These are phyloP conservation scores for Drosophila falleni DNA, from an alignment of 2,888 invertebrate genomes.

Conservation along the genomic window DNA sequence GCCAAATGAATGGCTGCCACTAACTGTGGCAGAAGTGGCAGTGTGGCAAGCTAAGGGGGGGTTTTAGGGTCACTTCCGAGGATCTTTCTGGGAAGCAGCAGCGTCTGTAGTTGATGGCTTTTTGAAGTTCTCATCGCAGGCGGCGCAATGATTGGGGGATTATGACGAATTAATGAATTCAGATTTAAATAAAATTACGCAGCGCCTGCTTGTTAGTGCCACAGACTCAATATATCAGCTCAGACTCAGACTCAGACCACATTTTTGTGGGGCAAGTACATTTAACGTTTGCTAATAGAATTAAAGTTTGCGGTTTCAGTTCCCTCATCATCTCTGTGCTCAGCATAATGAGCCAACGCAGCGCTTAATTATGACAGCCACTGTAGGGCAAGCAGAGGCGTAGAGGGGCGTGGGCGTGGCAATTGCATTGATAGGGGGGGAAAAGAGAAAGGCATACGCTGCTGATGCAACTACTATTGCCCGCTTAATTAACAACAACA, in stretches of 20 bases:
- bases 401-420: constrained; percentile 42
- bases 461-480: constrained; percentile 53
- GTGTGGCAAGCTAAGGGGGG: not conserved
- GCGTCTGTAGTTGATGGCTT: constrained; percentile 82
- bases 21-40: constrained; percentile 24
- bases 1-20: constrained; percentile 72
- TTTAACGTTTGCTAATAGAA: constrained; percentile 83
- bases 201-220: constrained; percentile 69
- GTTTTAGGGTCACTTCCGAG: not conserved
- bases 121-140: constrained; percentile 78
- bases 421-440: constrained; percentile 25
- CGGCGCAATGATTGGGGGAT: constrained; percentile 81
- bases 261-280: constrained; percentile 43
- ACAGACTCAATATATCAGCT: not conserved
- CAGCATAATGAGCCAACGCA: constrained; percentile 46
- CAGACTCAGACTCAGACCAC: constrained; percentile 24
- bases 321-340: constrained; percentile 1
- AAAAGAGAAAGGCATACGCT: not conserved
- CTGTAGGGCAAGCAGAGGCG: constrained; percentile 3
- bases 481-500: constrained; percentile 75
- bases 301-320: constrained; percentile 76
- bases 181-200: constrained; percentile 82
- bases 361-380: constrained; percentile 70
- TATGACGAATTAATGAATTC: constrained; percentile 83
- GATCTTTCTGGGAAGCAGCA: constrained; percentile 34